These are phyloP conservation scores for Myrmecobius fasciatus DNA, from an alignment of 2,113 vertebrate species.

Conservation along the genomic window DNA sequence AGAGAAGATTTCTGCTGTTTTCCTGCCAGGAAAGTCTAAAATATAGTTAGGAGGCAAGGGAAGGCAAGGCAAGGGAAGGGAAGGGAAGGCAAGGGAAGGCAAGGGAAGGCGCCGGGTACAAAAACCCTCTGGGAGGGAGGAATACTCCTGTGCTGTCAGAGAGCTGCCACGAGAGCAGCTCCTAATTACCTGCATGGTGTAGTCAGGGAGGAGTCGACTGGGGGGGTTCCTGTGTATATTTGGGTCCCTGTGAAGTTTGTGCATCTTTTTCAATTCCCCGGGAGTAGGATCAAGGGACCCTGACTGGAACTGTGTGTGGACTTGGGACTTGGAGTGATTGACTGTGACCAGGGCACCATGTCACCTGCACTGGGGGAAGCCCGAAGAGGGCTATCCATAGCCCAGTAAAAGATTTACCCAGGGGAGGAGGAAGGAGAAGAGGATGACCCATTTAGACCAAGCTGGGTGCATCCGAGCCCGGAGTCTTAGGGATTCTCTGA, in stretches of 20 bases:
- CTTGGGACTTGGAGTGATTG: background rate
- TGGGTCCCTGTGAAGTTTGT: background rate
- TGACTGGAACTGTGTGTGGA: background rate
- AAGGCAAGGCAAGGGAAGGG: too few species aligned
- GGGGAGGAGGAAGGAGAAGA: background rate
- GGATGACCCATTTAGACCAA: background rate
- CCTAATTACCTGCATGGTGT: background rate
- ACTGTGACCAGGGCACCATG: background rate
- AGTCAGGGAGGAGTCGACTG: background rate
- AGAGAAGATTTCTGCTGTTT: background rate
- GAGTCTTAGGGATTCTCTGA: background rate
- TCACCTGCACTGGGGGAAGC: background rate
- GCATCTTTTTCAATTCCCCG: too few species aligned
- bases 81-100: too few species aligned
- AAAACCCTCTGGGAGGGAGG: background rate
- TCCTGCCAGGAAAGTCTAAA: background rate
- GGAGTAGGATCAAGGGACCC: background rate
- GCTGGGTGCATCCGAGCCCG: background rate
- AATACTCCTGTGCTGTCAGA: background rate
- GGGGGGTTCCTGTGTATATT: background rate
- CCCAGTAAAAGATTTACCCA: background rate
- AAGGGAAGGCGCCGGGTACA: background rate
- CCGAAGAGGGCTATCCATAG: background rate
- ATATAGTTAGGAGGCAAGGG: background rate
- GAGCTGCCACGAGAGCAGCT: background rate